Base-by-base conservation (phyloP, 2,888 invertebrate species). In the Yponomeuta evonymella region DNA sequence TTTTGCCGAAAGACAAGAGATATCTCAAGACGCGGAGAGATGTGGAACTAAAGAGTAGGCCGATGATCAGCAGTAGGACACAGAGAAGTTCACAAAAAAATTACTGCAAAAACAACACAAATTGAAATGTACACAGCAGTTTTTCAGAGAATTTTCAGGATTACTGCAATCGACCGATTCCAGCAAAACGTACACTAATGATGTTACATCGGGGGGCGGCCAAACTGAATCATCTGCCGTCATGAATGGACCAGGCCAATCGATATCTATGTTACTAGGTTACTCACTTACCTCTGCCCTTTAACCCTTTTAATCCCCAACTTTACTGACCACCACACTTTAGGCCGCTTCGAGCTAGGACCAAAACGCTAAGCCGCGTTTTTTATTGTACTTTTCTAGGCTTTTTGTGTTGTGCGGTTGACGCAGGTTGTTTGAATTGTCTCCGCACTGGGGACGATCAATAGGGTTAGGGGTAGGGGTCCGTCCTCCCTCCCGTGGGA, bases 371-470 rank as follows among this genome's bases (percentile, higher is more conserved):
- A 51, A 30, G 29, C 68, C 68, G 62, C 48, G 58, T 67, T 67
- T 62, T 51, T 81, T 83, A 80, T 84, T 81, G 82, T 83, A 83
- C 76, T 85, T 80, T 81, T 79, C 78, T 82, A 70, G 63, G 63
- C 63, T 62, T 62, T 70, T 63, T 48, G 15, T 36, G 62, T 62
- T 10, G 36, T 62, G 51, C 79, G 81, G 86, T 81, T 85, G 81
- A 83, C 85, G 86, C 87, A 84, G 84, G 85, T 86, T 87, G 83
- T 85, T 79, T 79, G 77, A 70, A 70, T 70, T 67, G 79, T 79
- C 82, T 81, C 83, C 78, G 80, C 76, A 70, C 75, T 76, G 77
- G 73, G 75, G 76, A 74, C 78, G 86, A 90, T 91, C 90, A 88
- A 90, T 91, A 91, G 83, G 80, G 79, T 80, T 80, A 80, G 48